Conservation (phyloP, 2,113 vertebrate species). For the Ploceus nigricollis region DNA sequence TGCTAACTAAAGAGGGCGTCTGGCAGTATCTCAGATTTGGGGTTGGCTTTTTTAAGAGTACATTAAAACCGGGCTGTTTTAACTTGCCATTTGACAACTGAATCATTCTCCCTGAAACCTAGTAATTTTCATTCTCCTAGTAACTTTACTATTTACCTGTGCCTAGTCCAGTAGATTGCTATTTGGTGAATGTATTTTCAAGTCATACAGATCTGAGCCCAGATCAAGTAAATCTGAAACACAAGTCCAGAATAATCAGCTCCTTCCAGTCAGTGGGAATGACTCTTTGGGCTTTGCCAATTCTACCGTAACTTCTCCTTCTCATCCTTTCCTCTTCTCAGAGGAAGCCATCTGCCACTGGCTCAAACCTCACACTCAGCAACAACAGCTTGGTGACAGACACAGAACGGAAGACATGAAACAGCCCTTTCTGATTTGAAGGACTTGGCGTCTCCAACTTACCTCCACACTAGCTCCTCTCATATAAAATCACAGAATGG, state of each 20-base stretch:
- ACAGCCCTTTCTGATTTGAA: rapidly evolving
- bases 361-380: neutral
- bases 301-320: neutral
- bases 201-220: neutral
- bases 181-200: neutral
- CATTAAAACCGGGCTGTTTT: neutral
- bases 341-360: neutral
- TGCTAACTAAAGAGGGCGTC: neutral
- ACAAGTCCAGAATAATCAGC: neutral
- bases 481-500: neutral
- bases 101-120: neutral
- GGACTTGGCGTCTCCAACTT: neutral
- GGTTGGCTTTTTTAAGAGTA: neutral
- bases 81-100: neutral
- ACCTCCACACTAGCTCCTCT: neutral
- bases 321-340: neutral
- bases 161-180: neutral
- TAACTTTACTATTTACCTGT: neutral
- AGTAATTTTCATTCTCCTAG: neutral
- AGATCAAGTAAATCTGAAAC: neutral
- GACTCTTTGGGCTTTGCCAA: neutral
- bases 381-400: neutral
- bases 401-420: neutral
- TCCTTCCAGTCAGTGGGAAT: neutral
- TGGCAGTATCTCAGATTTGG: neutral